Percentiles rank a stretch among this genome's conserved stretches.
Evolutionary conservation across 1,140 invertebrate genomes (phyloP).

Genomic region (Marisa cornuarietis): DNA sequence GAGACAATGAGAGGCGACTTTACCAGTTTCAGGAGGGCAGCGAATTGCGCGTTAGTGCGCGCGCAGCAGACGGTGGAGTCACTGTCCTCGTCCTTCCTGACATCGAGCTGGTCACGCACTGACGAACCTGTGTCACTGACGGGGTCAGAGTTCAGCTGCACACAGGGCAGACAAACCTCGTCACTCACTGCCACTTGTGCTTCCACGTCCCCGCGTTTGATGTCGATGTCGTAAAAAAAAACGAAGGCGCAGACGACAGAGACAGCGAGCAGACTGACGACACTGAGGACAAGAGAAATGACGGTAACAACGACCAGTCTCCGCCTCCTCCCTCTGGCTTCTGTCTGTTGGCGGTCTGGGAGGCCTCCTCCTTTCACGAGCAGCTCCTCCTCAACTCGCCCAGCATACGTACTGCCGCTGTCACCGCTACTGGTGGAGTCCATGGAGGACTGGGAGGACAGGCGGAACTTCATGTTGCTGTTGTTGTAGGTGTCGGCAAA

Average conservation of each 20-base stretch:
- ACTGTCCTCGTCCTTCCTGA: background rate
- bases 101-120: background rate
- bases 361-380: too few species aligned
- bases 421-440: too few species aligned
- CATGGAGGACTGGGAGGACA: too few species aligned
- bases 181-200: background rate
- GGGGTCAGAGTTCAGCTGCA: constrained; percentile 2
- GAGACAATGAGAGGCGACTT: background rate
- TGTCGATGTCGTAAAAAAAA: background rate
- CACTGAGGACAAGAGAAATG: background rate
- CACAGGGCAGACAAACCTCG: constrained; percentile 5
- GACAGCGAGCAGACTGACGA: background rate
- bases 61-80: constrained; percentile 9
- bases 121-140: background rate
- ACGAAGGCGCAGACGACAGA: background rate
- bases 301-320: background rate
- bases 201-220: too few species aligned
- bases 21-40: constrained; percentile 8
- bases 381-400: too few species aligned
- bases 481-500: too few species aligned
- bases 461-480: too few species aligned
- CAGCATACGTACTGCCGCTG: too few species aligned
- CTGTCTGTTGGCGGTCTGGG: too few species aligned
- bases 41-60: background rate
- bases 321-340: too few species aligned